phyloP scores from a whole-genome alignment of 2,888 invertebrate genomes.

The Tetropium fuscum region DNA sequence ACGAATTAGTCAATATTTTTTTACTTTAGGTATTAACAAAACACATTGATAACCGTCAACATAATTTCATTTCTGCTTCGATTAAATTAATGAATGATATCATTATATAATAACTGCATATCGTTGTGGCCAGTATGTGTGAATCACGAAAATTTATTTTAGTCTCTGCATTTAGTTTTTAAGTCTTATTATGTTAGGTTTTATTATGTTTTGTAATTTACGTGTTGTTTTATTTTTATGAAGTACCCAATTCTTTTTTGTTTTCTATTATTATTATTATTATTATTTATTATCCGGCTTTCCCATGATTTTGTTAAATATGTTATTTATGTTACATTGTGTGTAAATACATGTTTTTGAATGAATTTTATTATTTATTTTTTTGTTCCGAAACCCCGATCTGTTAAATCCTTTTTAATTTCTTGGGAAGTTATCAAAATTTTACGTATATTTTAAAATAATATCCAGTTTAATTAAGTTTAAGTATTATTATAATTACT shows the following conservation, averaged over 20 bases:
- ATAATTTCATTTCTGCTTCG: too few relatives aligned
- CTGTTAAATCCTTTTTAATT: too few relatives aligned
- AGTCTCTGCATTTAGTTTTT: constrained; percentile 27
- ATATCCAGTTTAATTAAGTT: too few relatives aligned
- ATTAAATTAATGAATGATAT: too few relatives aligned
- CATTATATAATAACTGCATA: too few relatives aligned
- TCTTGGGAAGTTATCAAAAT: too few relatives aligned
- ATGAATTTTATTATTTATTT: constrained; percentile 47
- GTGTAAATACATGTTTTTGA: constrained; percentile 47
- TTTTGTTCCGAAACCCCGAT: too few relatives aligned
- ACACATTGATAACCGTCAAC: too few relatives aligned
- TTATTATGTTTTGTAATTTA: constrained; percentile 35
- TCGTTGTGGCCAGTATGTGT: constrained; percentile 40
- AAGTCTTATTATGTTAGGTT: constrained; percentile 37
- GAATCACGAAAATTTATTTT: constrained; percentile 12
- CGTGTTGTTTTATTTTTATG: constrained; percentile 33
- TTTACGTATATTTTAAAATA: too few relatives aligned
- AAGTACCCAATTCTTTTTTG: constrained; percentile 33
- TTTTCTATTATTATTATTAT: constrained; percentile 38
- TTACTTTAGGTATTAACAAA: too few relatives aligned
- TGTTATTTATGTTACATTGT: constrained; percentile 46
- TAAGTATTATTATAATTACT: too few relatives aligned
- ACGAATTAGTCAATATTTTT: too few relatives aligned
- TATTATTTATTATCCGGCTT: constrained; percentile 40
- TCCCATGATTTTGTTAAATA: constrained; percentile 46